These are phyloP conservation scores for Drosophila elegans DNA, from an alignment of 1,140 invertebrate species.

Conservation along the genomic window DNA sequence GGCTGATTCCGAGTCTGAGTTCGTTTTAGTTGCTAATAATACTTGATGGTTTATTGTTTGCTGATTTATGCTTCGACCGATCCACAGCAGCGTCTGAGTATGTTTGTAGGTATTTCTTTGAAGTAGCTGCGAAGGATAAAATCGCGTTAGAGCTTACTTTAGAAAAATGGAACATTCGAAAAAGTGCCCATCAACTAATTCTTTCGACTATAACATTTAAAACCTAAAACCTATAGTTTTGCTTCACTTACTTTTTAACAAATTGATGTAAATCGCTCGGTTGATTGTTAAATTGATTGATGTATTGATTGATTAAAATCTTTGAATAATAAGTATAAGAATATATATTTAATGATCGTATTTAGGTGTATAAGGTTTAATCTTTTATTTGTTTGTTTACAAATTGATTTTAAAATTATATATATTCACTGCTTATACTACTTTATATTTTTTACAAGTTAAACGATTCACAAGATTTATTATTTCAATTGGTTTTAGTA, in stretches of 20 bases:
- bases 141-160: neutral
- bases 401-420: slow-evolving; percentile 14
- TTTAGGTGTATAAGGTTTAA: slow-evolving; percentile 47
- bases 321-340: slow-evolving; percentile 68
- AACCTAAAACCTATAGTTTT: no score
- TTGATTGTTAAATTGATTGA: slow-evolving; percentile 73
- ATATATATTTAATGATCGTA: slow-evolving; percentile 49
- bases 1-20: slow-evolving; percentile 30
- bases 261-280: slow-evolving; percentile 40
- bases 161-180: neutral
- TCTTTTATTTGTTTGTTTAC: slow-evolving; percentile 37
- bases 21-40: slow-evolving; percentile 66
- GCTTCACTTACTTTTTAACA: slow-evolving; percentile 44
- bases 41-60: slow-evolving; percentile 61
- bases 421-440: slow-evolving; percentile 25
- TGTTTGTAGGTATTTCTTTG: slow-evolving; percentile 63
- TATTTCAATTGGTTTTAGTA: slow-evolving; percentile 17
- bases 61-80: slow-evolving; percentile 15
- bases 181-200: no score
- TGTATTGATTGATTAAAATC: slow-evolving; percentile 67
- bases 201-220: no score
- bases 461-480: slow-evolving; percentile 44
- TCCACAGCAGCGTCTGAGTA: slow-evolving; percentile 71
- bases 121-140: slow-evolving; percentile 47
- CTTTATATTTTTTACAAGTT: slow-evolving; percentile 42